These are phyloP conservation scores for Helicoverpa armigera DNA, from an alignment of 1,140 invertebrate species.

Conservation along the genomic window DNA sequence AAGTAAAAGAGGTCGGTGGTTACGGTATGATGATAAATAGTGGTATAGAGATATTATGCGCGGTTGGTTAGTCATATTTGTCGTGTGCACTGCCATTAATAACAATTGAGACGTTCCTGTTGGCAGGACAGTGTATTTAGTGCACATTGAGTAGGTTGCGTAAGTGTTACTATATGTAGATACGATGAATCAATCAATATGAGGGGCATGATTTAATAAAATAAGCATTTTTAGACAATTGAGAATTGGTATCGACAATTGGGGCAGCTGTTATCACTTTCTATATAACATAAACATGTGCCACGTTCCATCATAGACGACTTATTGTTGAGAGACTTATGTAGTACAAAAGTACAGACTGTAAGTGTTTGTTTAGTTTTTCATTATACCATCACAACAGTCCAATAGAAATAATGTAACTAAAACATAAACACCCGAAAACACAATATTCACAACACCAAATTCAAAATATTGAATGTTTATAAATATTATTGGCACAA, in stretches of 20 bases:
- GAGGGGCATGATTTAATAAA: slow-evolving; percentile 19
- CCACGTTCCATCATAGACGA: too few species aligned
- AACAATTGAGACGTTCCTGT: slow-evolving; percentile 34
- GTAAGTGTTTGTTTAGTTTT: too few species aligned
- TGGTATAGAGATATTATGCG: slow-evolving; percentile 30
- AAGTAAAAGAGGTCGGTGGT: slow-evolving; percentile 16
- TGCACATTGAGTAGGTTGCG: not conserved
- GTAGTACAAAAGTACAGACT: too few species aligned
- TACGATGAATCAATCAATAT: slow-evolving; percentile 18
- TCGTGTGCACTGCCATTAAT: slow-evolving; percentile 23
- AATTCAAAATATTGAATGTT: too few species aligned
- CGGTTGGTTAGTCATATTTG: slow-evolving; percentile 28
- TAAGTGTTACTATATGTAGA: not conserved
- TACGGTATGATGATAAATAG: slow-evolving; percentile 19
- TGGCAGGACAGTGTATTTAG: slow-evolving; percentile 28
- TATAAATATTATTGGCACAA: not conserved
- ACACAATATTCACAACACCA: too few species aligned
- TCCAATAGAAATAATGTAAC: too few species aligned
- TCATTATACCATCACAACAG: too few species aligned
- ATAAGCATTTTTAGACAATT: not conserved
- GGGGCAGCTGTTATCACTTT: not conserved
- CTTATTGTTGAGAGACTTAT: too few species aligned
- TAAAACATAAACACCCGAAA: too few species aligned
- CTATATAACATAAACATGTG: too few species aligned
- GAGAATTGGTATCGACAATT: not conserved